phyloP scores from a whole-genome alignment of 1,140 invertebrate genomes.

The Drosophila parvula region DNA sequence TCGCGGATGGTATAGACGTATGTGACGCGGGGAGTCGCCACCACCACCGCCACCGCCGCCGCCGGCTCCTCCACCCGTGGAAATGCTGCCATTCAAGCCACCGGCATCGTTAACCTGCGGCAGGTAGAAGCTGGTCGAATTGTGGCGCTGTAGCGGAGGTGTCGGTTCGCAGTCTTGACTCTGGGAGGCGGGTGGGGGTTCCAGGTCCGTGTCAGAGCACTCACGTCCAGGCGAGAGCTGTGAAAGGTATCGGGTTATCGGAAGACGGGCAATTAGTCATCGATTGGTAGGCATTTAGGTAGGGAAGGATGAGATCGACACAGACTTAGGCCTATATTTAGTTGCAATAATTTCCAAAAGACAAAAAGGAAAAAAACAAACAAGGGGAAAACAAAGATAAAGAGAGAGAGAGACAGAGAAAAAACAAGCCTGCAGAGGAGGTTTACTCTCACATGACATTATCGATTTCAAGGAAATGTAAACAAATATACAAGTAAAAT shows the following conservation, averaged over 20 bases:
- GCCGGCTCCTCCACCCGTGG: conserved; percentile 50
- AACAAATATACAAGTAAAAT: not conserved
- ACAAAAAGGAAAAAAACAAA: conserved; percentile 8
- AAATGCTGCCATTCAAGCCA: conserved; percentile 70
- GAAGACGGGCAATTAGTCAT: conserved; percentile 25
- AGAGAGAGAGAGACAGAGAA: conserved; percentile 10
- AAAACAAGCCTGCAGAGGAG: not conserved
- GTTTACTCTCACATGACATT: conserved; percentile 11
- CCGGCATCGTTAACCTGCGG: conserved; percentile 84
- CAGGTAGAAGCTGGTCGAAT: conserved; percentile 96
- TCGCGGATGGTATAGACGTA: conserved; percentile 87
- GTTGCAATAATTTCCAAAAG: conserved; percentile 40
- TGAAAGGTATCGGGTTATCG: conserved; percentile 11
- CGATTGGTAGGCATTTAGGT: not conserved
- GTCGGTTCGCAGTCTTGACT: conserved; percentile 97
- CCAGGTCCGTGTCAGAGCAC: conserved; percentile 91
- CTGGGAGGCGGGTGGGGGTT: conserved; percentile 92
- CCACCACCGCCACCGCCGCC: conserved; percentile 61
- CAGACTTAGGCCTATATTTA: conserved; percentile 61
- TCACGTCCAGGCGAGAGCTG: conserved; percentile 92
- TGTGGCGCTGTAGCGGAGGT: conserved; percentile 94
- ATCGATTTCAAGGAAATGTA: conserved; percentile 8
- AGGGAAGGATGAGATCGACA: conserved; percentile 41
- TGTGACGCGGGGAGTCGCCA: conserved; percentile 87
- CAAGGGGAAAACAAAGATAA: not conserved